Conservation (phyloP, 2,888 invertebrate species). For the Lissonota sp. region DNA sequence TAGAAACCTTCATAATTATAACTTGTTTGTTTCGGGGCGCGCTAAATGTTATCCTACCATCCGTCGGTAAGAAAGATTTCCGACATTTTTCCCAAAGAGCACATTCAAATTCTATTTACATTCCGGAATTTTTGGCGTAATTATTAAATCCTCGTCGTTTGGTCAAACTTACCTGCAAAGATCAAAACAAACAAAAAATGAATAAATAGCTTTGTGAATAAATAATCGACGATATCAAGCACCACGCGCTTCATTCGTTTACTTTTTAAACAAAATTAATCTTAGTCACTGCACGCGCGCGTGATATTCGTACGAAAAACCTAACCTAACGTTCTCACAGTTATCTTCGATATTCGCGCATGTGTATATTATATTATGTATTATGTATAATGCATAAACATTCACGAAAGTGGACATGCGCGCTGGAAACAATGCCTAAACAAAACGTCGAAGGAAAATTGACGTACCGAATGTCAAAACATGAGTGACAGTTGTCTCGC, state of each 20-base stretch:
- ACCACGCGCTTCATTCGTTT: neutral
- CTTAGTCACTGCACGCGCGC: neutral
- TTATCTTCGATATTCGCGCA: neutral
- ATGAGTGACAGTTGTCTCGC: conserved; percentile 85
- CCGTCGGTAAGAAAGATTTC: too few relatives aligned
- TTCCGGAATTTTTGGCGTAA: too few relatives aligned
- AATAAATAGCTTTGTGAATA: neutral
- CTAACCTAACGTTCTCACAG: conserved; percentile 22
- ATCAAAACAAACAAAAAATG: conserved; percentile 41
- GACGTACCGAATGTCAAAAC: conserved; percentile 85
- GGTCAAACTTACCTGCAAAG: conserved; percentile 55
- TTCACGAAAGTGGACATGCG: neutral
- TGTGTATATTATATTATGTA: neutral
- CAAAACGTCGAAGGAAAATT: conserved; percentile 34
- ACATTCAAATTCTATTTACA: too few relatives aligned
- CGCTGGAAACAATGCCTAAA: neutral
- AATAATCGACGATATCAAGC: neutral
- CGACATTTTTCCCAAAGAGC: too few relatives aligned
- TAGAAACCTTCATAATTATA: too few relatives aligned
- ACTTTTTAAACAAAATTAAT: neutral
- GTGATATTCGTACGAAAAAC: neutral
- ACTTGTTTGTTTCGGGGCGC: too few relatives aligned
- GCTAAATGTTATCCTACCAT: too few relatives aligned
- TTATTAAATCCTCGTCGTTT: too few relatives aligned
- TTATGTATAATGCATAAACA: conserved; percentile 6